phyloP scores from a whole-genome alignment of 2,888 invertebrate genomes.

The Troilus luridus region DNA sequence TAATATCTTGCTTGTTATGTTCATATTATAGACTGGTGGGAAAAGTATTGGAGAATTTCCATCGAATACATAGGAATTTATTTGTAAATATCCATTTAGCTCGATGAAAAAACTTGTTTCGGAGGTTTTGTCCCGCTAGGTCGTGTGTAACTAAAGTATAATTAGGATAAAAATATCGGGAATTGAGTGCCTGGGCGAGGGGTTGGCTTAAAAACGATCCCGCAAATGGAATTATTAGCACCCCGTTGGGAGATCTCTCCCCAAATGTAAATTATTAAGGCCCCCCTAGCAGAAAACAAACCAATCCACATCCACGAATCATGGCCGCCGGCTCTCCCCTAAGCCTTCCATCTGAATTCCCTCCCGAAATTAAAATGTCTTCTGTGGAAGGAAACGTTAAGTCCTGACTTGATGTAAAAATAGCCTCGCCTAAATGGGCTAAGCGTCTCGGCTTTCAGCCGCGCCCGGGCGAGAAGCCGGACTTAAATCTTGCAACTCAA shows the following conservation, averaged over 20 bases:
- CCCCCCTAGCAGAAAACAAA: conserved; percentile 12
- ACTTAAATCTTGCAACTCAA: conserved; percentile 24
- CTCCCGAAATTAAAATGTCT: conserved; percentile 7
- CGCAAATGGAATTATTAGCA: conserved; percentile 40
- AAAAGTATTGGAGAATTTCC: too few relatives aligned
- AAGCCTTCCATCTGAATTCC: background rate
- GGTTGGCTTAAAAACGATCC: conserved; percentile 5
- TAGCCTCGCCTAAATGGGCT: background rate
- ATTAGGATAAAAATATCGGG: background rate
- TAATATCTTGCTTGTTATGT: too few relatives aligned
- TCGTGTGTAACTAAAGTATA: conserved; percentile 23
- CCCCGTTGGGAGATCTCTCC: conserved; percentile 20
- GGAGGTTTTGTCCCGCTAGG: background rate
- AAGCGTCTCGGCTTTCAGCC: background rate
- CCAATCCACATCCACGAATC: conserved; percentile 16
- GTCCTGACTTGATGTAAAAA: background rate
- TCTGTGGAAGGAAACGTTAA: background rate
- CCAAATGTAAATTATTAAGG: conserved; percentile 29
- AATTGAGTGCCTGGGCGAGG: background rate
- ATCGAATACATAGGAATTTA: too few relatives aligned
- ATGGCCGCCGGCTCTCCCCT: background rate
- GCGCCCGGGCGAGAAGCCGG: background rate
- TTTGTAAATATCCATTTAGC: too few relatives aligned
- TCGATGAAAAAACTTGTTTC: too few relatives aligned
- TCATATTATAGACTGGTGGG: too few relatives aligned